Evolutionary conservation across 1,140 invertebrate species (phyloP).

Genomic region (Frieseomelitta varia): DNA sequence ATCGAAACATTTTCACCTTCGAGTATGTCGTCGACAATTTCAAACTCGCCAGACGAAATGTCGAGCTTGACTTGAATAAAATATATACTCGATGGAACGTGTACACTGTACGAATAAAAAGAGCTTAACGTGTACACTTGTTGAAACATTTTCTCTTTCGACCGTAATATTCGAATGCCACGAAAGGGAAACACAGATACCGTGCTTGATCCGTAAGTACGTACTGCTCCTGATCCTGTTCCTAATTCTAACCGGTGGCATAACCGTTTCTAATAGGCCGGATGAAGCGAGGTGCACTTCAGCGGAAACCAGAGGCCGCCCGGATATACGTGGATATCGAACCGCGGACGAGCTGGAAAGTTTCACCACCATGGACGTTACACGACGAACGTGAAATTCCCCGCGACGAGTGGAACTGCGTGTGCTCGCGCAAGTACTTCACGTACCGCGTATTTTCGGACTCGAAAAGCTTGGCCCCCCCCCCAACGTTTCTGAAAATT

Average conservation of each 20-base stretch:
- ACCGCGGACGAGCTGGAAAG: constrained; percentile 1
- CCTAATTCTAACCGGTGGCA: neutral
- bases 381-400: neutral
- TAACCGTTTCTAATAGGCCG: constrained; percentile 40
- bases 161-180: no score
- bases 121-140: no score
- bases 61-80: no score
- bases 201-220: no score
- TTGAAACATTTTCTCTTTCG: no score
- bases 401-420: neutral
- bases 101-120: no score
- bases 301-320: constrained; percentile 45
- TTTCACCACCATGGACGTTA: neutral
- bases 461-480: neutral
- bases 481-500: neutral
- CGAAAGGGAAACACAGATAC: no score
- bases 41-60: no score
- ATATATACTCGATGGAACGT: no score
- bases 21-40: no score
- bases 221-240: no score
- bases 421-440: neutral
- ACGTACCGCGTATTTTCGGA: neutral
- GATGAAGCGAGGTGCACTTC: constrained; percentile 45
- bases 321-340: constrained; percentile 43
- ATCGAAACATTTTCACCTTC: no score